These are phyloP conservation scores for Smittia aterrima DNA, from an alignment of 2,888 invertebrate species.

Conservation along the genomic window DNA sequence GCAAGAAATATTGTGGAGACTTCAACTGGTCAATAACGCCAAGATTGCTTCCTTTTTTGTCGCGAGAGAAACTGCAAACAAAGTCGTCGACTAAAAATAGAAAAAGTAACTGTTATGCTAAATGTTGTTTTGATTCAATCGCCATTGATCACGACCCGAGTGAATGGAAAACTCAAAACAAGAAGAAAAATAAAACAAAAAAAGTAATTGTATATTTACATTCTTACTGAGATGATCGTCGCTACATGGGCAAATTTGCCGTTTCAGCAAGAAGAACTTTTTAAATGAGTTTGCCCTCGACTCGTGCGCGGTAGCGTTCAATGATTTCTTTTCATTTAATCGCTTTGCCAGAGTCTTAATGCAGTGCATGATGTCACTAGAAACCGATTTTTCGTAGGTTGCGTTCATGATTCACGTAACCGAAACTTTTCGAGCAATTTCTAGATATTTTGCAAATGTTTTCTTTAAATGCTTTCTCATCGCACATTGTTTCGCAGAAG, in stretches of 20 bases:
- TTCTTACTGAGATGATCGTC: background rate
- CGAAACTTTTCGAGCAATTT: too few species aligned
- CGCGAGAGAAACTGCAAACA: background rate
- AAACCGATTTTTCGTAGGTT: background rate
- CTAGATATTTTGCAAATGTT: too few species aligned
- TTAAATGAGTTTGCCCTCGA: conserved; percentile 11
- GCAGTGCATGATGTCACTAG: background rate
- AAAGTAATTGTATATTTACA: too few species aligned
- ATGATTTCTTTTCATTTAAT: background rate
- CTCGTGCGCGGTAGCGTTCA: background rate
- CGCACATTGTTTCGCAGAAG: too few species aligned
- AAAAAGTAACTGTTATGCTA: background rate
- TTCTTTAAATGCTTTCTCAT: too few species aligned
- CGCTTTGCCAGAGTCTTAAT: background rate
- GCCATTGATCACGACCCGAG: background rate
- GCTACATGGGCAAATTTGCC: background rate
- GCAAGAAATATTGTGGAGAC: background rate
- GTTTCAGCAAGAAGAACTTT: background rate
- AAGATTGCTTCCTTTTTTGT: background rate
- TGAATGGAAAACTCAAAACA: background rate
- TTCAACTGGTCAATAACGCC: conserved; percentile 4
- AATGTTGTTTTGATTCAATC: background rate
- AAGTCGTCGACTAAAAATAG: conserved; percentile 4
- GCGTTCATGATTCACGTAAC: too few species aligned
- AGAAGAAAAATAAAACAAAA: too few species aligned